phyloP scores from a whole-genome alignment of 2,113 vertebrate species.

The Salminus brasiliensis region DNA sequence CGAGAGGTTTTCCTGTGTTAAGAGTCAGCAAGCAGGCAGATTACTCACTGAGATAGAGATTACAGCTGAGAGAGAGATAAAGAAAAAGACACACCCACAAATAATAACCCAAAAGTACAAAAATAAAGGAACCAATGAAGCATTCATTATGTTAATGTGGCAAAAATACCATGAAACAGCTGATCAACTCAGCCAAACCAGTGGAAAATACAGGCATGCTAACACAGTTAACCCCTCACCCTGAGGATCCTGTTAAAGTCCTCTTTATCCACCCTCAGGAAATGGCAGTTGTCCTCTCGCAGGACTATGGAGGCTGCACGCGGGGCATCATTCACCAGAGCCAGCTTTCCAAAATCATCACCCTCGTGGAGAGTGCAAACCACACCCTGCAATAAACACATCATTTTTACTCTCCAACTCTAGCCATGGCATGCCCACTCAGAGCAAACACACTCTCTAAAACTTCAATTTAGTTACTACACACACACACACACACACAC shows the following conservation, averaged over 20 bases:
- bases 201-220: too few relatives aligned
- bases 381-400: slow-evolving; percentile 83
- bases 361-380: slow-evolving; percentile 96
- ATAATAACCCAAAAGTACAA: neutral
- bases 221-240: slow-evolving; percentile 72
- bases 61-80: neutral
- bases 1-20: slow-evolving; percentile 30
- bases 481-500: neutral
- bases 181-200: neutral
- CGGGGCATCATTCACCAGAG: slow-evolving; percentile 95
- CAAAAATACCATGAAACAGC: neutral
- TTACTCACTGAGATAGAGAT: neutral
- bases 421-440: neutral
- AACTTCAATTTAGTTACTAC: neutral
- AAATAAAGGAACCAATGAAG: neutral
- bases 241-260: slow-evolving; percentile 97
- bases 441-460: neutral
- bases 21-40: too few relatives aligned
- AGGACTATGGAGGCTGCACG: slow-evolving; percentile 96
- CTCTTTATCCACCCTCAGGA: slow-evolving; percentile 96
- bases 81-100: neutral
- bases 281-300: slow-evolving; percentile 96
- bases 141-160: neutral
- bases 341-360: slow-evolving; percentile 98
- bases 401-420: neutral